Evolutionary conservation across 2,888 invertebrate genomes (phyloP), one percentile per base, ranked within the genome.

Genomic region (Pollenia amentaria): DNA sequence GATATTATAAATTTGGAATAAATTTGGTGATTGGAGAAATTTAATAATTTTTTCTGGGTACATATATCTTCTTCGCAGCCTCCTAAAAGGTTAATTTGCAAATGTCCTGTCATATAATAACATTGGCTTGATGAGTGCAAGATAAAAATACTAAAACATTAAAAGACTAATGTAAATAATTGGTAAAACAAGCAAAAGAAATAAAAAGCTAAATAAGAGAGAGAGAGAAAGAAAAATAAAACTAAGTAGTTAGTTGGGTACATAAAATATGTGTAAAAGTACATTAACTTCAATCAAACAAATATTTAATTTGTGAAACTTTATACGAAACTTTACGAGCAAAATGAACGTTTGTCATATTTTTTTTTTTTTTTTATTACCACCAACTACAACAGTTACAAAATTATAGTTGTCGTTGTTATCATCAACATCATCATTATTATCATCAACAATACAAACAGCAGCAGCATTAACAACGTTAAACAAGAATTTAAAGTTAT

Each of bases 251-350:
- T 62, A 18, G 55, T 55, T 76, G 53, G 60, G 76, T 64, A 84
- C 55, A 64, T 51, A 80, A 75, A 69, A 80, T 70, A 48, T 75
- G 46, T 79, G 73, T 62, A 75, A 75, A 76, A 72, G 69, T 79
- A 76, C 84, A 85, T 85, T 85, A 85, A 85, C 84, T 85, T 80
- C 76, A 80, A 85, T 80, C 85, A 85, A 76, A 77, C 80, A 80
- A 85, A 85, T 85, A 85, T 85, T 77, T 85, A 76, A 72, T 85
- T 85, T 85, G 72, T 70, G 76, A 80, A 80, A 85, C 85, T 85
- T 85, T 80, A 80, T 70, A 80, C 76, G 60, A 80, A 85, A 77
- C 55, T 85, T 72, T 75, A 6, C 12, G 18, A 18, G 69, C 78
- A 73, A 75, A 79, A 18, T 69, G 51, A 80, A 76, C 16, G 53